These are phyloP conservation scores for Balaeniceps rex DNA, from an alignment of 2,113 vertebrate genomes.

Conservation along the genomic window DNA sequence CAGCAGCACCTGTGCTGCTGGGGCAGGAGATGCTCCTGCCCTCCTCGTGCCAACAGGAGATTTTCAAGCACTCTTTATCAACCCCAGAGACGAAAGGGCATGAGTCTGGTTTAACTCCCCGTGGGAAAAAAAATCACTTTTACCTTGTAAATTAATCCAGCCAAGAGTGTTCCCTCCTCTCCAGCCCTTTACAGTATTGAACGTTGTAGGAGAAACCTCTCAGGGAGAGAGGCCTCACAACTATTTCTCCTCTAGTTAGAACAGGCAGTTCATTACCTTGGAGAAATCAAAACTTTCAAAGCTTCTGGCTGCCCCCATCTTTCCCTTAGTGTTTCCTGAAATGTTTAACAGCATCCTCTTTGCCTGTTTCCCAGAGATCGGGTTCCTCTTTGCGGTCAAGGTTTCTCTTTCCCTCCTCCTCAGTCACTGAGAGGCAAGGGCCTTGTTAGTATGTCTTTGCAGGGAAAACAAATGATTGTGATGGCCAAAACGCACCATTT, in stretches of 20 bases:
- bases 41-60: neutral
- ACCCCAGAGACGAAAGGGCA: neutral
- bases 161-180: neutral
- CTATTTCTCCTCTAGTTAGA: neutral
- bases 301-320: neutral
- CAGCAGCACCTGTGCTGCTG: neutral
- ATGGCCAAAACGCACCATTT: neutral
- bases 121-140: neutral
- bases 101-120: neutral
- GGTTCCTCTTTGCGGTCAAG: neutral
- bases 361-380: neutral
- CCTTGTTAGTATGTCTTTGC: neutral
- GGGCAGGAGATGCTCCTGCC: neutral
- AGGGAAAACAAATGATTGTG: neutral
- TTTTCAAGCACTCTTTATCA: neutral
- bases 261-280: neutral
- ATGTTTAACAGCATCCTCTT: constrained; percentile 4
- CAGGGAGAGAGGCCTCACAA: neutral
- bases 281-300: constrained; percentile 15
- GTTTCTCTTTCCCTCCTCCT: neutral
- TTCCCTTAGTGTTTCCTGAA: constrained; percentile 31
- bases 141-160: neutral
- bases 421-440: neutral
- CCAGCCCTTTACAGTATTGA: neutral
- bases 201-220: neutral